Percentiles rank a stretch among this genome's conserved stretches.
Evolutionary conservation across 2,888 invertebrate genomes (phyloP).

Genomic region (Schrankia costaestrigalis): DNA sequence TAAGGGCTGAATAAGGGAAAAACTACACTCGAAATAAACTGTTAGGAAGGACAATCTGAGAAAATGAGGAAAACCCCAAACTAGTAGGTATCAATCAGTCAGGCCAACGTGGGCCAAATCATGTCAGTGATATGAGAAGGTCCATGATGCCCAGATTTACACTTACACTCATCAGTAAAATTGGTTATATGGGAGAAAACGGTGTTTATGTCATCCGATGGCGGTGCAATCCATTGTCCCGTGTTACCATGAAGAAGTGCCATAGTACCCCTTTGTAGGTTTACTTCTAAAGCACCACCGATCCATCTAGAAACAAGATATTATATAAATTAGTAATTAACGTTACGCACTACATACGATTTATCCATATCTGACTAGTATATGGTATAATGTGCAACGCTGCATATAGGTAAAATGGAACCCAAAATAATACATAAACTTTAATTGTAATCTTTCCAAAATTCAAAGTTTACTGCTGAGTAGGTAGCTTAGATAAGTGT

Average conservation of each 20-base stretch:
- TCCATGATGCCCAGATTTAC: background rate
- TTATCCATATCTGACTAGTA: no score
- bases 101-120: no score
- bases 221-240: slow-evolving; percentile 81
- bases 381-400: no score
- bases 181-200: slow-evolving; percentile 60
- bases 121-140: background rate
- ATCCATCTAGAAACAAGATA: slow-evolving; percentile 67
- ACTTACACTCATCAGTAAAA: slow-evolving; percentile 68
- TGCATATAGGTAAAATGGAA: no score
- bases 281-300: slow-evolving; percentile 79
- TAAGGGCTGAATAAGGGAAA: no score
- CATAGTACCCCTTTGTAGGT: slow-evolving; percentile 79
- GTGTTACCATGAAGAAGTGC: slow-evolving; percentile 83
- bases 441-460: background rate
- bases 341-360: no score
- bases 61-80: no score
- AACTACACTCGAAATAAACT: no score
- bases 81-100: no score
- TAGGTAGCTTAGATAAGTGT: no score
- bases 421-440: background rate
- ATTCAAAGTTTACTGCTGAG: no score
- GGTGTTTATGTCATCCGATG: slow-evolving; percentile 77
- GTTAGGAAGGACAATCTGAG: no score
- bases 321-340: background rate